Evolutionary conservation across 1,140 invertebrate genomes (phyloP).

Genomic region (Eulimnadia texana): DNA sequence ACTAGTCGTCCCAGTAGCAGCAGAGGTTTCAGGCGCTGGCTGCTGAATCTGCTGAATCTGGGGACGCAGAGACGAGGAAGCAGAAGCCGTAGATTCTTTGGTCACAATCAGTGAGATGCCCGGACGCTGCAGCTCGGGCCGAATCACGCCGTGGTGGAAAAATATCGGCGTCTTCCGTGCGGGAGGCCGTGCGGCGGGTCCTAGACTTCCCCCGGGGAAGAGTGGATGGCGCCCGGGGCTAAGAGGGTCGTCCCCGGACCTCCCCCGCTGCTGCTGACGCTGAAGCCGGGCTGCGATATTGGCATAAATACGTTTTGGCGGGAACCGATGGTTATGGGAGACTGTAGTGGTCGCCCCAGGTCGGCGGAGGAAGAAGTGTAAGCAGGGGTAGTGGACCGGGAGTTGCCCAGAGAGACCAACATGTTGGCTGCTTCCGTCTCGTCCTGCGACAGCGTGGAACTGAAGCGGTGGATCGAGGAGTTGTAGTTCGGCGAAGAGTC

Average conservation of each 20-base stretch:
- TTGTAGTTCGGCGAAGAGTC: background rate
- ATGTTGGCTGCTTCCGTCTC: constrained; percentile 94
- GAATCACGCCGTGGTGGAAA: constrained; percentile 22
- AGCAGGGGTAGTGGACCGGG: constrained; percentile 71
- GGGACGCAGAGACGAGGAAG: no score
- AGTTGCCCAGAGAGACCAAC: constrained; percentile 78
- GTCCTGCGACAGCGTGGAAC: constrained; percentile 40
- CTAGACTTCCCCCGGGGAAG: background rate
- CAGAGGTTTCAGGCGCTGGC: background rate
- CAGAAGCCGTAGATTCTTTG: background rate
- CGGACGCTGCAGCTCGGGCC: constrained; percentile 22
- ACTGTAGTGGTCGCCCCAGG: constrained; percentile 24
- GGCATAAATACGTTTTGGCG: constrained; percentile 72
- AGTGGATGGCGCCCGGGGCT: background rate
- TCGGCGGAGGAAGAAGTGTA: constrained; percentile 54
- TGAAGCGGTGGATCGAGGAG: background rate
- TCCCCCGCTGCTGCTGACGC: background rate
- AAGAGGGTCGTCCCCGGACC: constrained; percentile 3
- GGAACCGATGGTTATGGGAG: constrained; percentile 46
- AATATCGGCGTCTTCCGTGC: background rate
- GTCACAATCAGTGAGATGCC: background rate
- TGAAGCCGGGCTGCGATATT: constrained; percentile 44
- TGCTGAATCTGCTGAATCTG: background rate
- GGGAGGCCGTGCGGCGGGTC: constrained; percentile 11
- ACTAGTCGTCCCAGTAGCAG: constrained; percentile 43